Base-by-base conservation (phyloP, 2,113 vertebrate genomes). In the Tachysurus fulvidraco region DNA sequence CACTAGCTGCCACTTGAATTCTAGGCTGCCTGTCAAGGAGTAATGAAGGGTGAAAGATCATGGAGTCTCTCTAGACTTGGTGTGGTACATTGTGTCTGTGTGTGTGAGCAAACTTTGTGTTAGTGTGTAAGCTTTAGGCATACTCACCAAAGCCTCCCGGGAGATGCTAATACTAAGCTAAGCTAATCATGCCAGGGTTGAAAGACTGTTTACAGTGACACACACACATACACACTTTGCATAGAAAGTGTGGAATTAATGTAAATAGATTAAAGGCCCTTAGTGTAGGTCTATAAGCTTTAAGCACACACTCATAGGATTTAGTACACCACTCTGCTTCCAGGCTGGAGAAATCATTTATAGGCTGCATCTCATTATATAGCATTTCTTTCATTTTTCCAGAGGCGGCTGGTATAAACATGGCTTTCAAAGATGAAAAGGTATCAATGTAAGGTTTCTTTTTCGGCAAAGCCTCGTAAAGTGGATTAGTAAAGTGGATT, bases 81-180 rank as follows among this genome's bases (percentile, higher is more conserved):
- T 77, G 76, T 78, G 46, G 5, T 77, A 28, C 55, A 52, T 25
- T 50, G 44, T 46, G 21, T 44, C 17, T 73, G 36, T 77, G 11
- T 77, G 11, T 76, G 41, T 78, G n/a, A 50, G 41, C 13, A n/a
- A 60, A 28, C 7, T 60, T 41, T 41, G n/a, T 21, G 7, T 21
- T 28, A 36, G 54, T 28, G 54, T 28, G 6, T 50, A 67, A 67
- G 44, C 41, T 30, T 54, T 69, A 67, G n/a, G 62, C 62, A 54
- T 11, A 67, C n/a, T 30, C 12, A 3, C 14, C n/a, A 30, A 54
- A 28, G n/a, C 81, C 62, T 36, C n/a, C 13, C 2, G n/a, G 81
- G 46, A 64, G 64, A 54, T 84, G 11, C 83, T 84, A 44, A 74
- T n/a, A n/a, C 21, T 59, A 74, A 84, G 81, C 81, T 52, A 83